Conservation (phyloP, 1,140 invertebrate species). For the Drosophila pectinifera region DNA sequence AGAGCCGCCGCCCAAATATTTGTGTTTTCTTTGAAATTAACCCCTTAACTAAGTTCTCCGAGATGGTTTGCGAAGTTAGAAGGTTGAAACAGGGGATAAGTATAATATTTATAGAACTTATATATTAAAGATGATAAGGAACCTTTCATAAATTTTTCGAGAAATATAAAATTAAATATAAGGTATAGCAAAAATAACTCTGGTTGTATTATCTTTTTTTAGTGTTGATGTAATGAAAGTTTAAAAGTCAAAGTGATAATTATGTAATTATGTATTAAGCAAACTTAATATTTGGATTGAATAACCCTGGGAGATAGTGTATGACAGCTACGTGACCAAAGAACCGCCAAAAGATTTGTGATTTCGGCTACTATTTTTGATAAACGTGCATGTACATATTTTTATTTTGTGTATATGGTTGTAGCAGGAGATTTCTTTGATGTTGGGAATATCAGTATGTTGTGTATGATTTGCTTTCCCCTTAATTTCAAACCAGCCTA, state of each 20-base stretch:
- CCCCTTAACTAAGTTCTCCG: neutral
- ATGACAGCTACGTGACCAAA: conserved; percentile 26
- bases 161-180: no score
- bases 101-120: conserved; percentile 5
- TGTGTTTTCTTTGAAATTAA: conserved; percentile 28
- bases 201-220: neutral
- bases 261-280: no score
- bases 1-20: conserved; percentile 28
- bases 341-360: neutral
- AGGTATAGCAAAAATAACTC: no score
- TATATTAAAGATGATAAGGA: neutral
- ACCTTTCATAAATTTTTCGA: neutral
- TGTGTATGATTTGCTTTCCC: neutral
- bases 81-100: conserved; percentile 13
- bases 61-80: conserved; percentile 3
- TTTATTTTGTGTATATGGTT: neutral
- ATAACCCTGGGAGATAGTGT: neutral
- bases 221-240: conserved; percentile 11
- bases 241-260: neutral
- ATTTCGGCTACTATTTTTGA: conserved; percentile 16
- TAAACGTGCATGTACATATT: conserved; percentile 2
- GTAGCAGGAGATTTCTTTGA: neutral
- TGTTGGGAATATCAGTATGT: neutral
- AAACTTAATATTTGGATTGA: neutral
- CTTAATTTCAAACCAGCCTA: neutral